Base-by-base conservation (phyloP, 2,888 invertebrate species). In the Nebria salina region DNA sequence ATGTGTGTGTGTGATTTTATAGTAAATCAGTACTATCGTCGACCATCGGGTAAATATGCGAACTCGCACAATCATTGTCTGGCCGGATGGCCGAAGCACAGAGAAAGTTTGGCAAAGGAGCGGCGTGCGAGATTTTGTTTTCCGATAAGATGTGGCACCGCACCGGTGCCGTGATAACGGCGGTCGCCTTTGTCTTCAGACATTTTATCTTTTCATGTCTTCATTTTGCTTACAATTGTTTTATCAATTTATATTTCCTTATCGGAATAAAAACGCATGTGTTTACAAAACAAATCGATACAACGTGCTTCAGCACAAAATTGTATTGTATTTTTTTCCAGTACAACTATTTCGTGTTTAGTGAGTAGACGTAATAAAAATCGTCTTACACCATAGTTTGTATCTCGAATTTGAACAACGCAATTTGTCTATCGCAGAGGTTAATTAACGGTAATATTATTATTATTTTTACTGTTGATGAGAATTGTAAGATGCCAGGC, bases 81-180 rank as follows among this genome's bases (percentile, higher is more conserved):
- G 79, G 75, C 68, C 79, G 72, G 64, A 76, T 76, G 82, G 70
- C 70, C 79, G 70, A 43, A 78, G 76, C 68, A 76, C 86, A 87
- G 87, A 88, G 88, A 88, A 88, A 88, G 88, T 88, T 88, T 88
- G 87, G 87, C 88, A 87, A 34, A 87, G 86, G 86, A 85, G 86
- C 85, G 85, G 75, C 80, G 83, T 83, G 82, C 78, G 79, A 84
- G 85, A 85, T 85, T 54, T 85, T 75, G 82, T 77, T 77, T 74
- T 68, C 82, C 83, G 86, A 87, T 87, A 87, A 87, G 87, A 87
- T 87, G 86, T 84, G 85, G 84, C 85, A 84, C 83, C 84, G 85
- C 34, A 34, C 34, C 34, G 34, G 34, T 34, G 34, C 34, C 4
- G 82, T 86, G 87, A 87, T 87, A 87, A 87, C 85, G 82, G 83